Evolutionary conservation across 1,140 invertebrate genomes (phyloP), one percentile per base, ranked within the genome.

Genomic region (Stegodyphus mimosarum): DNA sequence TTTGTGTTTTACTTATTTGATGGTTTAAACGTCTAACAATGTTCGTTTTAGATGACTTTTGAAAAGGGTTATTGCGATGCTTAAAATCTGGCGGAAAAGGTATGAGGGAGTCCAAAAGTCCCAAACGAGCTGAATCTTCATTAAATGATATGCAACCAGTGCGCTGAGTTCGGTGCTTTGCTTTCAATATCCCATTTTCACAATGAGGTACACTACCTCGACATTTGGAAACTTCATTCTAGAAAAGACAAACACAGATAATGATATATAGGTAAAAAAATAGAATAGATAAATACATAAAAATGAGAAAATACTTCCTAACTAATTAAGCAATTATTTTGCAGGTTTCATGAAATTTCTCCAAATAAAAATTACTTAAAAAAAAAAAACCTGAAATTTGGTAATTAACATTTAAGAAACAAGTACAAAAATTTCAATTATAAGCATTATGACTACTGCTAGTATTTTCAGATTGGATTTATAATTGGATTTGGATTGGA

Each of bases 81-180:
- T 18, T n/a, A 17, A 73, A 86, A 49, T 86, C 33, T 49, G 83
- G 49, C 17, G 75, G 83, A n/a, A 15, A 49, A 33, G 85, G 77
- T 51, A 86, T 86, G 17, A 78, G 76, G 2, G 85, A 86, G 17
- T 86, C 75, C 53, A 79, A 53, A n/a, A 79, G 50, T 52, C 75
- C 76, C 15, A 53, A 13, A 18, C 60, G 49, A 49, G 85, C 76
- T 67, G 71, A 80, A 48, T 83, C 73, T 50, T 69, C 72, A 49
- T 49, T 55, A 53, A 83, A 83, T 5, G 69, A 18, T 3, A 48
- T 10, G 9, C 6, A 11, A 51, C 18, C 66, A 10, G 60, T n/a
- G 33, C 50, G 70, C 51, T 66, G 63, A 18, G 18, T 11, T 51
- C 60, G 18, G 72, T 75, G n/a, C 33, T 83, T 83, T 0, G 72